Evolutionary conservation across 2,797 vertebrate genomes (phyloP).

Genomic region (Rhyacichthys aspro): DNA sequence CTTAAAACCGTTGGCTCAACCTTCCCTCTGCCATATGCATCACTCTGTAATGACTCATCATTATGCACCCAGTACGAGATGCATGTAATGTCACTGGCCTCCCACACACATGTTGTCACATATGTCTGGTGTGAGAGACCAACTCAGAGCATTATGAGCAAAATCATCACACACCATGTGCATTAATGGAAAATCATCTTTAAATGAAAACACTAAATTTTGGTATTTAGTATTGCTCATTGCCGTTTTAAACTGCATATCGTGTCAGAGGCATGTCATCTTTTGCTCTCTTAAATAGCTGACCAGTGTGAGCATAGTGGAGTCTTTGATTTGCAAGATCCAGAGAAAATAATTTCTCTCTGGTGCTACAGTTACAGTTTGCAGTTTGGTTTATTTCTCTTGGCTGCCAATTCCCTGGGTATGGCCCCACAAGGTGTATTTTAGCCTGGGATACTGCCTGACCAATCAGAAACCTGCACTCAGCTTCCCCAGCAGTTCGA

Average conservation of each 20-base stretch:
- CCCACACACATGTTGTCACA: conserved; percentile 36
- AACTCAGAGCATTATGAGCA: not conserved
- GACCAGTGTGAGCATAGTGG: conserved; percentile 33
- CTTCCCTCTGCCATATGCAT: conserved; percentile 44
- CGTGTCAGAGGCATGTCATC: too few species aligned
- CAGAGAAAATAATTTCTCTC: conserved; percentile 50
- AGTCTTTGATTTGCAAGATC: conserved; percentile 39
- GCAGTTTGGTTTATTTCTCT: conserved; percentile 68
- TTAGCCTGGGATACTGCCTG: conserved; percentile 39
- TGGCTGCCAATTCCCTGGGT: conserved; percentile 49
- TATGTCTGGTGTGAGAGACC: conserved; percentile 10
- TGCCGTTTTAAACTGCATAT: too few species aligned
- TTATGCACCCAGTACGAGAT: conserved; percentile 32
- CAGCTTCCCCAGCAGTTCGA: conserved; percentile 20
- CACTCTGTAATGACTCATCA: conserved; percentile 50
- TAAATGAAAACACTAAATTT: too few species aligned
- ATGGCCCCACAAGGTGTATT: conserved; percentile 51
- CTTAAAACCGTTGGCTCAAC: conserved; percentile 16
- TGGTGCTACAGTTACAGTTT: conserved; percentile 49
- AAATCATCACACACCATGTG: not conserved
- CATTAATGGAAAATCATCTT: too few species aligned
- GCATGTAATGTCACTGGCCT: conserved; percentile 31
- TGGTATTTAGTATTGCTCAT: too few species aligned
- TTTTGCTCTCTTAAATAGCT: not conserved
- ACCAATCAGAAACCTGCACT: conserved; percentile 21